Percentiles rank a stretch among this genome's conserved stretches.
Conservation (phyloP, 2,113 vertebrate genomes). For the Gobiocypris rarus region DNA sequence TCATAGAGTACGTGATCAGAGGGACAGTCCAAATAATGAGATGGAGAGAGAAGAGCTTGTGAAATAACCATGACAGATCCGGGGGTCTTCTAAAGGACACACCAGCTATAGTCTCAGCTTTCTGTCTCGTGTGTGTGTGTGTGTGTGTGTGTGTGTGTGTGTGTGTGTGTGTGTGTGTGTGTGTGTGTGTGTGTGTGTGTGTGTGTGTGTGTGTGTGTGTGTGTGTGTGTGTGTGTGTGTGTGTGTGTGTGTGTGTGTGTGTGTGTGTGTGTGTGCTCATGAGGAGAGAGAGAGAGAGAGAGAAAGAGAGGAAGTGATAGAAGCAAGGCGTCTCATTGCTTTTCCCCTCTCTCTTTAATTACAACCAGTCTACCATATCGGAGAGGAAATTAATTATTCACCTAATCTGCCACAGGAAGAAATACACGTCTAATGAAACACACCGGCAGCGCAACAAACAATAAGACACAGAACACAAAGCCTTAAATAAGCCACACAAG, state of each 20-base stretch:
- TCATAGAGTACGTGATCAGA: neutral
- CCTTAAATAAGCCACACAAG: conserved; percentile 24
- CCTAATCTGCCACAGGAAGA: conserved; percentile 70
- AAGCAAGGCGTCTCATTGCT: conserved; percentile 46
- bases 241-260: too few relatives aligned
- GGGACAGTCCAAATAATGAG: neutral
- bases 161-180: too few relatives aligned
- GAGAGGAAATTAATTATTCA: conserved; percentile 76
- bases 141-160: conserved; percentile 20
- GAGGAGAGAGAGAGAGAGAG: neutral
- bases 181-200: conserved; percentile 23
- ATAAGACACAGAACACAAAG: conserved; percentile 40
- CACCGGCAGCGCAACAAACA: conserved; percentile 45
- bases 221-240: too few relatives aligned
- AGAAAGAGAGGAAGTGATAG: conserved; percentile 9
- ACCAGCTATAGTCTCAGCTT: conserved; percentile 58
- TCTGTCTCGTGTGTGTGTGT: conserved; percentile 4
- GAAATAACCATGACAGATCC: conserved; percentile 24
- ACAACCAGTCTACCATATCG: conserved; percentile 70
- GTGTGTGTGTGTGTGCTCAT: too few relatives aligned
- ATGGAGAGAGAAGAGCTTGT: neutral
- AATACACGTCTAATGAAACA: conserved; percentile 52
- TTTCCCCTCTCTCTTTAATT: conserved; percentile 67
- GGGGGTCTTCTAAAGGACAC: conserved; percentile 78
- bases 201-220: conserved; percentile 23